phyloP scores from a whole-genome alignment of 2,797 vertebrate species.

The Poeciliopsis presidionis region DNA sequence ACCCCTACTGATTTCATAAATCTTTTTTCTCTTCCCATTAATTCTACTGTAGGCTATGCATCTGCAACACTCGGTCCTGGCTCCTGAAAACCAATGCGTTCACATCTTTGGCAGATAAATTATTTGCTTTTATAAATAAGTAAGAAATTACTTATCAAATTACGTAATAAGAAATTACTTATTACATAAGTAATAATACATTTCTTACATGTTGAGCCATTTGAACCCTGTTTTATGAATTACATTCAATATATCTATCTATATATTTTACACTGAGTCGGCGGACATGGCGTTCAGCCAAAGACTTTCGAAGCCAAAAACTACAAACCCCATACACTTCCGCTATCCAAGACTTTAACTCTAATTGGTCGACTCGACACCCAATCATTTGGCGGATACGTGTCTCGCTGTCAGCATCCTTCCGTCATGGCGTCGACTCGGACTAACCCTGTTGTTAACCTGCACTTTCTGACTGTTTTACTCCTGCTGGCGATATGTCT shows the following conservation, averaged over 20 bases:
- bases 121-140: not conserved
- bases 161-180: too few species aligned
- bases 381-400: slow-evolving; percentile 68
- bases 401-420: slow-evolving; percentile 75
- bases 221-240: not conserved
- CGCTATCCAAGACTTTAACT: not conserved
- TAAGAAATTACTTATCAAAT: too few species aligned
- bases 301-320: slow-evolving; percentile 30
- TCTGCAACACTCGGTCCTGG: slow-evolving; percentile 7
- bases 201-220: not conserved
- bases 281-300: not conserved
- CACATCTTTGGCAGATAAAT: slow-evolving; percentile 20
- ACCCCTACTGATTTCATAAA: slow-evolving; percentile 32
- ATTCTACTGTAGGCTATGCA: slow-evolving; percentile 16
- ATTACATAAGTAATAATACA: not conserved
- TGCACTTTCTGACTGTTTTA: slow-evolving; percentile 59
- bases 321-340: slow-evolving; percentile 72
- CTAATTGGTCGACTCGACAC: slow-evolving; percentile 63
- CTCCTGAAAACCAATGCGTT: slow-evolving; percentile 6
- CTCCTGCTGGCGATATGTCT: slow-evolving; percentile 74
- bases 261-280: not conserved
- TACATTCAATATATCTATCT: not conserved
- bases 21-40: slow-evolving; percentile 42
- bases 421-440: slow-evolving; percentile 77
- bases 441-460: slow-evolving; percentile 51